These are phyloP conservation scores for Erpornis zantholeuca DNA, from an alignment of 2,113 vertebrate genomes.

Conservation along the genomic window DNA sequence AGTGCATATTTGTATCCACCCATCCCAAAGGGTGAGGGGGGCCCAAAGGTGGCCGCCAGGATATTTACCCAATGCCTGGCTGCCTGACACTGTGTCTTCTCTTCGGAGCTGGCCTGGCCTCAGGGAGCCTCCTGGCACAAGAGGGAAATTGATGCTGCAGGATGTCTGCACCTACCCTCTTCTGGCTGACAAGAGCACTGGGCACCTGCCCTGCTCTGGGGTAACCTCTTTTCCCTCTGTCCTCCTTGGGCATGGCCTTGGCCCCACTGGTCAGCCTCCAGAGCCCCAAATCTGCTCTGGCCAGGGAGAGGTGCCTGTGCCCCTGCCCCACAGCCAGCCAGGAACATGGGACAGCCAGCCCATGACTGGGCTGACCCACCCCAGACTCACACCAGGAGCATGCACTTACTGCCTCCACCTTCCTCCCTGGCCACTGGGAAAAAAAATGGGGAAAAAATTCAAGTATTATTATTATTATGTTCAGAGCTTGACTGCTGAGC, in stretches of 20 bases:
- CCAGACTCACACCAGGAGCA: neutral
- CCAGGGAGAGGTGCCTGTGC: neutral
- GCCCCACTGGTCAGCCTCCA: neutral
- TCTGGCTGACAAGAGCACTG: neutral
- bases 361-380: too few relatives aligned
- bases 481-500: neutral
- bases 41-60: accelerated
- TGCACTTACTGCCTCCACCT: too few relatives aligned
- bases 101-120: accelerated
- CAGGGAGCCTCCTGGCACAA: neutral
- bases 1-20: neutral
- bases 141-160: neutral
- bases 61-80: neutral
- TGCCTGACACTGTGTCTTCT: neutral
- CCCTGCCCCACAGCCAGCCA: neutral
- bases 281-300: neutral
- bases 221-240: neutral
- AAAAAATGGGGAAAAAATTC: neutral
- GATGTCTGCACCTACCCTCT: neutral
- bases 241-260: neutral
- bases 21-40: neutral
- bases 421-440: too few relatives aligned
- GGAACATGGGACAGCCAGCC: neutral
- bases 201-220: neutral
- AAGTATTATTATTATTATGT: neutral